Percentiles rank a stretch among this genome's conserved stretches.
Conservation (phyloP, 2,113 vertebrate genomes). For the Aepyceros melampus region DNA sequence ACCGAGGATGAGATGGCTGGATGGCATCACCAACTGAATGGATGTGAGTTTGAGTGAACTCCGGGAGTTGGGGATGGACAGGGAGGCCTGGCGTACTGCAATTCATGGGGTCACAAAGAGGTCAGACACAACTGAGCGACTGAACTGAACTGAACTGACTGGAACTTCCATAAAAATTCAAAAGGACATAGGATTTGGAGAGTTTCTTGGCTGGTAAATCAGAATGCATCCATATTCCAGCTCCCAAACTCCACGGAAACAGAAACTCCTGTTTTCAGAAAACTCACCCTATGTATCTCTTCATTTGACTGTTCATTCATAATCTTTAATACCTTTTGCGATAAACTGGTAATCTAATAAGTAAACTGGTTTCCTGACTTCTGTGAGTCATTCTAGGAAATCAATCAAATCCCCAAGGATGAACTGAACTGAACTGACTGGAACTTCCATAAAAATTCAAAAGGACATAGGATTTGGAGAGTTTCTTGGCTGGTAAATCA, state of each 20-base stretch:
- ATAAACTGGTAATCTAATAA: neutral
- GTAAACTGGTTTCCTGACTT: neutral
- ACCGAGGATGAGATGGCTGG: no score
- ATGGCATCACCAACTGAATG: no score
- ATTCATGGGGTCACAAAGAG: no score
- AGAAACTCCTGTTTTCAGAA: neutral
- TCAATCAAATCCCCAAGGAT: neutral
- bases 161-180: neutral
- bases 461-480: neutral
- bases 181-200: neutral
- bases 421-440: no score
- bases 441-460: neutral
- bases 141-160: no score
- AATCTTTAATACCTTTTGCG: neutral
- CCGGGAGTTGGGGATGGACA: no score
- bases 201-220: neutral
- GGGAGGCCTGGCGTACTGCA: no score
- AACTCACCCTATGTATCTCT: neutral
- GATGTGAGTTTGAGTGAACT: no score
- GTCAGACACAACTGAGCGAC: accelerated
- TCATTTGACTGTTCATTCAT: neutral
- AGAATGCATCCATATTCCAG: neutral
- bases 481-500: neutral
- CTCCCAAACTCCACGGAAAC: neutral
- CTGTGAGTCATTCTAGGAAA: neutral